A percentile compares a stretch with the other conserved stretches of the same genome.
phyloP scores from a whole-genome alignment of 1,140 invertebrate genomes.

The Drosophila aff. region DNA sequence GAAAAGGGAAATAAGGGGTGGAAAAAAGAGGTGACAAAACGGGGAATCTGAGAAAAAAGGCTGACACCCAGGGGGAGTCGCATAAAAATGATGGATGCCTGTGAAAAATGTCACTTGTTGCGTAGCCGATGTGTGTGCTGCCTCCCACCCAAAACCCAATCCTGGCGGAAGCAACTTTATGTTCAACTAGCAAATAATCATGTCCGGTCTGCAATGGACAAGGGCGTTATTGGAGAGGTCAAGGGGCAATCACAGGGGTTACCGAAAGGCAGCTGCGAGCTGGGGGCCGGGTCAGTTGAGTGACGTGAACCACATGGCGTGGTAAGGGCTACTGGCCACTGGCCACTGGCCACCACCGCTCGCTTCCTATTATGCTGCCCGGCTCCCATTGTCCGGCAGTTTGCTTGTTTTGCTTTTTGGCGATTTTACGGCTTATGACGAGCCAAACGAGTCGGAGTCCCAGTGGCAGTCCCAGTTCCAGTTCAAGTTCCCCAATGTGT shows the following conservation, averaged over 20 bases:
- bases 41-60: background rate
- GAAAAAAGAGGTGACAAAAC: constrained; percentile 4
- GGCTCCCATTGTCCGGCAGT: constrained; percentile 68
- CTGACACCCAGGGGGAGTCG: constrained; percentile 19
- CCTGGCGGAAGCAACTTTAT: constrained; percentile 60
- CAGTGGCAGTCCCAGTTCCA: background rate
- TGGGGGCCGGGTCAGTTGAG: constrained; percentile 62
- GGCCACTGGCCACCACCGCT: constrained; percentile 17
- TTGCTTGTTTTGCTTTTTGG: constrained; percentile 80
- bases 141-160: background rate
- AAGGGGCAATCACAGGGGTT: constrained; percentile 41
- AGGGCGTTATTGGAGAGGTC: constrained; percentile 35
- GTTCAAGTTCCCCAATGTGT: background rate
- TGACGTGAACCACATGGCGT: constrained; percentile 70
- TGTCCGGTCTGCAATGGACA: constrained; percentile 58
- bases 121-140: constrained; percentile 44
- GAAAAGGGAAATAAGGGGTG: background rate
- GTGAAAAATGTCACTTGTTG: constrained; percentile 83
- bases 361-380: constrained; percentile 34
- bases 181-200: constrained; percentile 84
- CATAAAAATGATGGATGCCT: constrained; percentile 79
- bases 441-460: constrained; percentile 43
- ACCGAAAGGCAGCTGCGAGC: constrained; percentile 6
- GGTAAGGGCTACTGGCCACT: constrained; percentile 35
- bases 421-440: constrained; percentile 83